Conservation (phyloP, 2,888 invertebrate species). For the Lamellibrachia columna region DNA sequence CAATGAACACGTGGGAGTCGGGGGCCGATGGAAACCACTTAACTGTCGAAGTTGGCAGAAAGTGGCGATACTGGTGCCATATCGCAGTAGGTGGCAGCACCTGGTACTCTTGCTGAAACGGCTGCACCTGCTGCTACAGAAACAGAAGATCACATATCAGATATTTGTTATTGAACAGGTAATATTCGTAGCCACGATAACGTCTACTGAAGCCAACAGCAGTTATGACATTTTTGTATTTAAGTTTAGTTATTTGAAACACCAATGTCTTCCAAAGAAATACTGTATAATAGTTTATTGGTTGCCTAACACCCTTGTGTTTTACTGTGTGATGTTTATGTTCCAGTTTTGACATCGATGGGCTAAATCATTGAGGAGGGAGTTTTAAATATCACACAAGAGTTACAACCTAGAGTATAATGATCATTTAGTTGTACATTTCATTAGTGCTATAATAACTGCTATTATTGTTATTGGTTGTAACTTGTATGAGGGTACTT, state of each 20-base stretch:
- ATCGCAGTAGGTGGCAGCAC: conserved; percentile 53
- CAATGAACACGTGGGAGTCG: conserved; percentile 46
- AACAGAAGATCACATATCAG: conserved; percentile 52
- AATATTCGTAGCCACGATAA: not conserved
- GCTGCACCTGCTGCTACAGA: conserved; percentile 56
- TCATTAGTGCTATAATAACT: too few relatives aligned
- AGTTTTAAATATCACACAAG: too few relatives aligned
- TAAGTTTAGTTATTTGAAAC: not conserved
- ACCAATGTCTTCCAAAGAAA: too few relatives aligned
- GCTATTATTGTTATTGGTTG: too few relatives aligned
- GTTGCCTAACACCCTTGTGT: too few relatives aligned
- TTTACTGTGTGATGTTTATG: too few relatives aligned
- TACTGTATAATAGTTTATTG: too few relatives aligned
- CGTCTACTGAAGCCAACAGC: not conserved
- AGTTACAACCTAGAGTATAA: too few relatives aligned
- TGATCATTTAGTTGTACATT: too few relatives aligned
- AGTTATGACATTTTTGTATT: not conserved
- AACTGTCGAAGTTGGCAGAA: conserved; percentile 54
- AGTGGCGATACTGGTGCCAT: conserved; percentile 58
- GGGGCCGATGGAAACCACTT: conserved; percentile 53
- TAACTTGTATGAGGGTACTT: too few relatives aligned
- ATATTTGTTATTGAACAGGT: conserved; percentile 61
- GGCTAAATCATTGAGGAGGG: too few relatives aligned
- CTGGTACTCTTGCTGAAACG: conserved; percentile 45
- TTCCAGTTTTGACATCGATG: too few relatives aligned